Evolutionary conservation across 2,797 vertebrate genomes (phyloP), one percentile per base, ranked within the genome.

Genomic region (Sebastes hopkinsi): DNA sequence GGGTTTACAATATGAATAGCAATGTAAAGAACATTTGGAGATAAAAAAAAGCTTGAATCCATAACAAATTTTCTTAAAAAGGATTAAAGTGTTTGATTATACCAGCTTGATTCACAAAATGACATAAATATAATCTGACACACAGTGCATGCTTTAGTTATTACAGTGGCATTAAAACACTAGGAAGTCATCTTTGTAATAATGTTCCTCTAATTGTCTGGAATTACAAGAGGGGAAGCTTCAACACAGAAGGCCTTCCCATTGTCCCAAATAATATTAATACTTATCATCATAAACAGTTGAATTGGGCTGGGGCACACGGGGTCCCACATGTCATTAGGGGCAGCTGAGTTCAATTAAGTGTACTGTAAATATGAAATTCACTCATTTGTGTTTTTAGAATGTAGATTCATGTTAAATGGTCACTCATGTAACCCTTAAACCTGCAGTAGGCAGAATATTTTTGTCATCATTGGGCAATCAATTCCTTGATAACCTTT

Each of bases 291-390:
- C 32, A 75, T 66, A 27, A 68, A 16, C 12, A 10, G 20, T 65
- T 46, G 67, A 68, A 84, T 80, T 80, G 75, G n/a, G 5, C 59
- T 2, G 10, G 32, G 70, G 34, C 80, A 42, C 73, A 5, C 8
- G 30, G 22, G 34, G 59, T 84, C 79, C 76, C 73, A 75, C 12
- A 58, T 74, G 80, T 72, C 78, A 83, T 83, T 74, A 83, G 23
- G 27, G 20, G 55, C 6, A 58, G n/a, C 42, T 8, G 30, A 38
- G 8, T 32, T 56, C 12, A 72, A 58, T 72, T 71, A 54, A 54
- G 11, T 2, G 2, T 1, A 30, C 12, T 14, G 22, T 34, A 42
- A 32, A 68, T 68, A 25, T 42, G 6, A 72, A 18, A 67, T 38
- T 5, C 22, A 61, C 1, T 75, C 14, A 34, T 62, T 38, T 50